These are phyloP conservation scores for Elaphurus davidianus DNA, from an alignment of 2,113 vertebrate species.

Conservation along the genomic window DNA sequence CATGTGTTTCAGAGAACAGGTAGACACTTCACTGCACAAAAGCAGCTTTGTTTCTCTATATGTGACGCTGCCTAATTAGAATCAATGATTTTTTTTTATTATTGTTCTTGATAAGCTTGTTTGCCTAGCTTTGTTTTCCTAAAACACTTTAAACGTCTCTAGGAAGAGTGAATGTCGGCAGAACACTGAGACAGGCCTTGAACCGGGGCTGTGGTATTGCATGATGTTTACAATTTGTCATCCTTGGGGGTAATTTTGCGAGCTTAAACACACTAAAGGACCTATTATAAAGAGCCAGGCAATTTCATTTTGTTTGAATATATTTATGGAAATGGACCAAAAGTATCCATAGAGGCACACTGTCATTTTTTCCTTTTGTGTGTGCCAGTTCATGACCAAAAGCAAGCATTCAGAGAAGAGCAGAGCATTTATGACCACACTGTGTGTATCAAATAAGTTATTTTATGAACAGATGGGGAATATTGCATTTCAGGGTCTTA, in stretches of 20 bases:
- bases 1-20: constrained; percentile 68
- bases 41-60: constrained; percentile 77
- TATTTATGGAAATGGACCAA: constrained; percentile 78
- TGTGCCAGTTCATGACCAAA: constrained; percentile 74
- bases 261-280: constrained; percentile 74
- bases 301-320: constrained; percentile 72
- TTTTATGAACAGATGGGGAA: constrained; percentile 74
- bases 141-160: constrained; percentile 75
- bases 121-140: constrained; percentile 81
- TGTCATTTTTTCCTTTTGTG: constrained; percentile 77
- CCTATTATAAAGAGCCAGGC: constrained; percentile 61
- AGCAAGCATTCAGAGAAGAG: constrained; percentile 70
- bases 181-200: constrained; percentile 67
- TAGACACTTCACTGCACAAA: constrained; percentile 77
- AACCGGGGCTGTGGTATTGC: constrained; percentile 69
- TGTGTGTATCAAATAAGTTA: constrained; percentile 66
- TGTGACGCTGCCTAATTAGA: constrained; percentile 81
- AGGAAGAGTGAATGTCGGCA: constrained; percentile 66
- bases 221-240: constrained; percentile 74
- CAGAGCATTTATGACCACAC: constrained; percentile 64
- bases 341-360: constrained; percentile 54
- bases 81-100: constrained; percentile 81
- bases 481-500: constrained; percentile 67
- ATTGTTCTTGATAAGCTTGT: constrained; percentile 79
- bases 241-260: constrained; percentile 70